Base-by-base conservation (phyloP, 2,797 vertebrate genomes). In the Sebastes elongatus region DNA sequence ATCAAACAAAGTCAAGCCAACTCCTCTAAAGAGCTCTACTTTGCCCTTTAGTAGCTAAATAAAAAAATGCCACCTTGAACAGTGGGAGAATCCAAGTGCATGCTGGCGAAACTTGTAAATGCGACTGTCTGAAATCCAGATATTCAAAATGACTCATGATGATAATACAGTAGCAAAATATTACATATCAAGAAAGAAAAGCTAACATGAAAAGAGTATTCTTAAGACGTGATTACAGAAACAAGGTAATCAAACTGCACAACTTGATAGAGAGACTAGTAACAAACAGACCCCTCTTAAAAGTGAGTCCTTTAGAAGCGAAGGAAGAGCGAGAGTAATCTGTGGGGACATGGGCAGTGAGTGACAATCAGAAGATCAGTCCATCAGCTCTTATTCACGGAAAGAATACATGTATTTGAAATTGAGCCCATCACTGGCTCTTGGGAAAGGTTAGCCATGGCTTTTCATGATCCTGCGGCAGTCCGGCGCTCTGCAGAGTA, bases 141-240 rank as follows among this genome's bases (percentile, higher is more conserved):
- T 94, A 95, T 94, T 92, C 92, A 94, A 95, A 95, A 93, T 92
- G 83, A 94, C 93, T 94, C 85, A 92, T 92, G 90, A 91, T 92
- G 91, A 95, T 94, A 90, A 95, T 92, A 95, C 93, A 91, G 95
- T 95, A 95, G 91, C 95, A 96, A 96, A 96, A 95, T 96, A 95
- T 94, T 91, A 96, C 95, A 94, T 93, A 93, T 93, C 89, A 94
- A 94, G 83, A 93, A 92, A 92, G 86, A 92, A 95, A 92, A 92
- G 91, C 89, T 92, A 93, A 94, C 90, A 94, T 91, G 91, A 88
- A 93, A 88, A 90, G 87, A 92, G 87, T 93, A 81, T 90, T 91
- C 55, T 92, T 92, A 93, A 94, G 92, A 95, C 91, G 88, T 89
- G 92, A 93, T 89, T 92, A 94, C 93, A 92, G 89, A 90, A 90